Evolutionary conservation across 2,797 vertebrate species (phyloP), one percentile per base, ranked within the genome.

Genomic region (Trematomus bernacchii): DNA sequence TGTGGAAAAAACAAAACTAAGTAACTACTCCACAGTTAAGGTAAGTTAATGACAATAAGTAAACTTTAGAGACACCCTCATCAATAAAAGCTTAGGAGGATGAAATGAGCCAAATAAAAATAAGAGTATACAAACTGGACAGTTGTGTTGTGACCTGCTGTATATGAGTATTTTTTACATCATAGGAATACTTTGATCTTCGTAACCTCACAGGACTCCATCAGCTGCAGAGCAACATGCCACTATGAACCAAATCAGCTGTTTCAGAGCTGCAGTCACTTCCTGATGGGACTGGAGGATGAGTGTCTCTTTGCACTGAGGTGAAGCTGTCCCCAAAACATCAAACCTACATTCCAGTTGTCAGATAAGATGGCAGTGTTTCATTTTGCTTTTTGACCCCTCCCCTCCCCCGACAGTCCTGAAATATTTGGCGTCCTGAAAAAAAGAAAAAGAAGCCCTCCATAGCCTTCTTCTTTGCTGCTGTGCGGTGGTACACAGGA

Each of bases 401-500:
- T 75, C 51, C 71, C 79, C 74, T 58, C 63, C 54, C 61, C 67
- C 5, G 3, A 85, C 87, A 91, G 93, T 91, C 87, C 77, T 19
- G 21, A 83, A 67, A 80, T 79, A 76, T 84, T 86, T 90, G 80
- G 83, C 62, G 40, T 84, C 69, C 73, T 84, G 66, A 73, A 60
- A 68, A 51, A 66, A 21, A 54, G 52, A 51, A 79, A 23, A 71
- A 73, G 43, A 65, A 74, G 13, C 86, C 66, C 83, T 87, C 89
- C 88, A 91, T 87, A 85, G 37, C 66, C 92, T 93, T 90, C 81
- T 82, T 89, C 82, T 85, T 92, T 57, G 92, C 94, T 94, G 95
- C 93, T 94, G 90, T 94, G 94, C 92, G 92, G 93, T 96, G 93
- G 95, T 95, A 93, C 95, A 93, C 92, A 94, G 75, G 93, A 94